Evolutionary conservation across 2,797 vertebrate genomes (phyloP), one percentile per base, ranked within the genome.

Genomic region (Clarias fuscus): DNA sequence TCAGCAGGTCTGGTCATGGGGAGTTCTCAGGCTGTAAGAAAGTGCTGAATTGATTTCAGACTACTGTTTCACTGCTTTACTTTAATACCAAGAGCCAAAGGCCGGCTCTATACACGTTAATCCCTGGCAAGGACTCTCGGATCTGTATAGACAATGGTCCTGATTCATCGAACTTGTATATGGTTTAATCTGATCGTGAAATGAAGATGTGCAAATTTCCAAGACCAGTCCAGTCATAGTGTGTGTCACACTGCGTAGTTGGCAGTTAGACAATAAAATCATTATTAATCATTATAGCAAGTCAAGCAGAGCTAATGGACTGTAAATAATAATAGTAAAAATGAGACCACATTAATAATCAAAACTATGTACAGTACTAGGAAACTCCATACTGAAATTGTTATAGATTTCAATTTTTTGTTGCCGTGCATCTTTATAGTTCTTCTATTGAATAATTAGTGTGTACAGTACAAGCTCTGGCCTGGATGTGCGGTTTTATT

Each of bases 1-100:
- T 88, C 77, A 80, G 87, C 58, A 64, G 53, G 84, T 70, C 62
- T 59, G 77, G 85, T 84, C 85, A 82, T 85, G 61, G 90, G 84
- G 84, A 88, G 64, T 71, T 80, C 86, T 81, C 56, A 84, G 82
- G 76, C 84, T 86, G 62, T 77, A 5, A 81, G 81, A 78, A 88
- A 88, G 61, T 86, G 89, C 59, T 84, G 88, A 92, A 92, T 93
- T 88, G 80, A 94, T 94, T 94, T 93, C 91, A 93, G 92, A 93
- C 91, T 85, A 80, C 86, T 91, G 89, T 87, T 86, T 88, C 87
- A 86, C 53, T 48, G 84, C 80, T 80, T 81, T 33, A 73, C 85
- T 71, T 86, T 76, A 82, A 79, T 53, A 62, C 82, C 70, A 73
- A 76, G 81, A 59, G 30, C 30, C 68, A 70, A 68, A 85, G 78